Evolutionary conservation across 2,888 invertebrate species (phyloP), one percentile per base, ranked within the genome.

Genomic region (Stenchaetothrips biformis): DNA sequence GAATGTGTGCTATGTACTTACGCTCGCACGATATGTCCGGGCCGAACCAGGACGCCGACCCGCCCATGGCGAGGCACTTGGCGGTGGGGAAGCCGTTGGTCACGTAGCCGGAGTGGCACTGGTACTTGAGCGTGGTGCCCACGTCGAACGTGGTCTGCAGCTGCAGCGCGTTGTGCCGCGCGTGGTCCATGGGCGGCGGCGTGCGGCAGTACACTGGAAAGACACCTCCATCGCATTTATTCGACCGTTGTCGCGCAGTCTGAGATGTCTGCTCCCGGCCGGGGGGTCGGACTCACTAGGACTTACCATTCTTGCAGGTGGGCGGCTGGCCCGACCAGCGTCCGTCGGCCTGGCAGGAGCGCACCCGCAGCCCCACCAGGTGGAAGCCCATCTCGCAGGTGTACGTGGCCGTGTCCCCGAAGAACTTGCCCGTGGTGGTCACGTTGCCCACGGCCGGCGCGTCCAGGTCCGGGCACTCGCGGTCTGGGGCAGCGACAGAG

Each of bases 21-120:
- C 98, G 96, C 90, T 96, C 95, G 86, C 99, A 99, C 82, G 94
- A 93, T 84, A 99, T 94, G 84, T 98, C 96, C 1, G 98, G 98
- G 1, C 99, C 99, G 85, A 95, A 97, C 99, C 99, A 99, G 83
- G 95, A 94, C 0, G 98, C 97, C 84, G 92, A 92, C 0, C 91
- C 92, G 84, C 96, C 95, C 84, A 96, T 95, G 81, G 95, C 93
- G 83, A 98, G 89, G 86, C 99, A 99, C 88, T 97, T 98, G 79
- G 98, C 97, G 77, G 94, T 89, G 1, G 95, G 94, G 87, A 97
- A 95, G 0, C 98, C 98, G 85, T 94, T 94, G 82, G 95, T 94
- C 81, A 94, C 93, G 87, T 97, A 99, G 16, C 99, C 99, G n/a
- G 93, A 93, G 85, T 94, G 93, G 85, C 99, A 99, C 86, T 94